Conservation (phyloP, 2,797 vertebrate genomes). For the Helicolenus hilgendorfi region DNA sequence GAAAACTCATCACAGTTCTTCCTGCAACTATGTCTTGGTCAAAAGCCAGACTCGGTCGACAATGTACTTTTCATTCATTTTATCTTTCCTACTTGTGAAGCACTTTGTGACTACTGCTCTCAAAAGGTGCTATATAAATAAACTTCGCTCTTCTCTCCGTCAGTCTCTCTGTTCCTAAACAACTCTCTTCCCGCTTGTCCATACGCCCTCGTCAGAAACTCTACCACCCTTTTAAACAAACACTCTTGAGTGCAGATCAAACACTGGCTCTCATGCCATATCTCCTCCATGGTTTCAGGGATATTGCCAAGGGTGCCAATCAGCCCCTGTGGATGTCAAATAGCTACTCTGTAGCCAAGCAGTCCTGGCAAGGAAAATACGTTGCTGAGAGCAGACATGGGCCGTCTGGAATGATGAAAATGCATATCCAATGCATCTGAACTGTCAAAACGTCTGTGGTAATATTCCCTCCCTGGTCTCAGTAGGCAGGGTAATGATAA, state of each 20-base stretch:
- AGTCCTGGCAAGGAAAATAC: constrained; percentile 49
- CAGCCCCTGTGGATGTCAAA: constrained; percentile 58
- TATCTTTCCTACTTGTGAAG: neutral
- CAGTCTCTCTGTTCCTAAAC: constrained; percentile 13
- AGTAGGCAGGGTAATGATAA: neutral
- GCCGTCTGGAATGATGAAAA: constrained; percentile 59
- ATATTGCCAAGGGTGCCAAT: constrained; percentile 61
- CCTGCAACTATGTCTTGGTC: neutral
- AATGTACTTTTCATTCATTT: neutral
- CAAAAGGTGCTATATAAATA: constrained; percentile 3
- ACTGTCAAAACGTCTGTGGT: constrained; percentile 26
- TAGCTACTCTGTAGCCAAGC: constrained; percentile 40
- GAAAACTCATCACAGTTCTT: neutral
- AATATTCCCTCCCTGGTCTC: neutral
- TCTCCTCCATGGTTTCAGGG: constrained; percentile 58
- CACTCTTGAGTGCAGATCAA: constrained; percentile 70
- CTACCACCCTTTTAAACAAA: constrained; percentile 75
- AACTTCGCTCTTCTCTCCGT: constrained; percentile 1
- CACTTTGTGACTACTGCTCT: neutral
- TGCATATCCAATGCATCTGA: constrained; percentile 46
- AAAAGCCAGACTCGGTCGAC: neutral
- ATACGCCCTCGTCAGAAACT: constrained; percentile 51
- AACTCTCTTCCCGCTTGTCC: constrained; percentile 21
- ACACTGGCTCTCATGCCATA: constrained; percentile 61
- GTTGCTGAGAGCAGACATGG: constrained; percentile 39